These are phyloP conservation scores for Drosophila histrio DNA, from an alignment of 2,888 invertebrate genomes.

Conservation along the genomic window DNA sequence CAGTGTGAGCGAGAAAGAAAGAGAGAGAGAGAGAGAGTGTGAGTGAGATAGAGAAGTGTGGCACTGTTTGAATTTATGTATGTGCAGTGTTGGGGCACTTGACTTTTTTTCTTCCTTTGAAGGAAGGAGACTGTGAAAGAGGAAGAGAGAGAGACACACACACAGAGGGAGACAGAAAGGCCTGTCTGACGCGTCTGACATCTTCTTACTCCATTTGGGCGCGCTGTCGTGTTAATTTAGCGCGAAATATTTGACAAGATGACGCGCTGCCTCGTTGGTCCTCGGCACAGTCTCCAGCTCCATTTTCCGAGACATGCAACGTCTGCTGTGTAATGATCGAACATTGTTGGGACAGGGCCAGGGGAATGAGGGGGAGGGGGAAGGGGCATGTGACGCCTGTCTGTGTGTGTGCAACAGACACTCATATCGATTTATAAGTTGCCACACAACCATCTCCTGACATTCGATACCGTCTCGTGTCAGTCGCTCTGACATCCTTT, in stretches of 20 bases:
- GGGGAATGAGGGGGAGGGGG: background rate
- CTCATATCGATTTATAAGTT: conserved; percentile 76
- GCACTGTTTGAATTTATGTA: conserved; percentile 66
- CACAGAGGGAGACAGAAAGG: background rate
- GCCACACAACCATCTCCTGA: conserved; percentile 49
- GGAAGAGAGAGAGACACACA: background rate
- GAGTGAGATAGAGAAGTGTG: too few relatives aligned
- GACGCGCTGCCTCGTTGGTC: conserved; percentile 61
- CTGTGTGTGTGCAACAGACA: conserved; percentile 61
- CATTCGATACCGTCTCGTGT: conserved; percentile 52
- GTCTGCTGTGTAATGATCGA: conserved; percentile 69
- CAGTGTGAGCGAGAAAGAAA: too few relatives aligned
- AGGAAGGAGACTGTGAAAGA: background rate
- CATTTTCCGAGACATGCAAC: conserved; percentile 55
- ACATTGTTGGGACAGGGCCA: conserved; percentile 31
- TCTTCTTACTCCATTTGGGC: conserved; percentile 78
- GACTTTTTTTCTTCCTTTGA: conserved; percentile 59
- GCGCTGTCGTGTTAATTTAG: conserved; percentile 78
- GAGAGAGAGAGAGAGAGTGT: conserved; percentile 10
- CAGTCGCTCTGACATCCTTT: conserved; percentile 33
- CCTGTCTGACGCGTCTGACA: conserved; percentile 60
- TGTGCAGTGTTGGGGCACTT: conserved; percentile 59
- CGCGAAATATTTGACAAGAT: conserved; percentile 79
- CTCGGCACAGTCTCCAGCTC: conserved; percentile 11
- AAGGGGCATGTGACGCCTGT: conserved; percentile 7